A percentile compares a stretch with the other conserved stretches of the same genome.
Evolutionary conservation across 2,113 vertebrate genomes (phyloP).

Genomic region (Chaenocephalus aceratus): DNA sequence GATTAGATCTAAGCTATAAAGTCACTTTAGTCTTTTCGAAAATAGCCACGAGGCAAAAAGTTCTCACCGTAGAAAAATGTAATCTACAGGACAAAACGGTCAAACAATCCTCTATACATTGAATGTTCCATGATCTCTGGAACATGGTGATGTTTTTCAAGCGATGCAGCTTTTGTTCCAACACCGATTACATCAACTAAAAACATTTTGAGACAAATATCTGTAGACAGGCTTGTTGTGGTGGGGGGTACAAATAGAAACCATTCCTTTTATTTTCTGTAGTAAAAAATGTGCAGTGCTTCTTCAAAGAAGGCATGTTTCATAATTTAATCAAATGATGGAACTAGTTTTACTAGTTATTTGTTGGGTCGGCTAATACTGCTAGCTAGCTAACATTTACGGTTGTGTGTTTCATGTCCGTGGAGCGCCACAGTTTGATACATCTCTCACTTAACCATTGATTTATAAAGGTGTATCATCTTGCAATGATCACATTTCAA

Average conservation of each 20-base stretch:
- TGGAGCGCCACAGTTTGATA: too few relatives aligned
- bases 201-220: background rate
- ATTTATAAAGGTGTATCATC: too few relatives aligned
- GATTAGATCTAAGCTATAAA: constrained; percentile 82
- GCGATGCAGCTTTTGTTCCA: background rate
- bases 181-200: background rate
- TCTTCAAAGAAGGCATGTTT: too few relatives aligned
- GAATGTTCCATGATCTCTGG: constrained; percentile 34
- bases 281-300: too few relatives aligned
- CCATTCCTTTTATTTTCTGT: background rate
- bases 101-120: constrained; percentile 40
- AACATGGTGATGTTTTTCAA: constrained; percentile 2
- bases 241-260: background rate
- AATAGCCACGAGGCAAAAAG: constrained; percentile 66
- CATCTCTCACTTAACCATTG: too few relatives aligned
- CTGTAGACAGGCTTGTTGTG: background rate
- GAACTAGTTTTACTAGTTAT: too few relatives aligned
- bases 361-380: too few relatives aligned
- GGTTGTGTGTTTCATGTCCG: too few relatives aligned
- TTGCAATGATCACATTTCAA: too few relatives aligned
- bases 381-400: too few relatives aligned
- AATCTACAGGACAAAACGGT: constrained; percentile 73
- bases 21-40: constrained; percentile 75
- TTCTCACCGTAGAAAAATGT: constrained; percentile 57
- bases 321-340: too few relatives aligned